These are phyloP conservation scores for Parasteatoda tepidariorum DNA, from an alignment of 1,140 invertebrate genomes.

Conservation along the genomic window DNA sequence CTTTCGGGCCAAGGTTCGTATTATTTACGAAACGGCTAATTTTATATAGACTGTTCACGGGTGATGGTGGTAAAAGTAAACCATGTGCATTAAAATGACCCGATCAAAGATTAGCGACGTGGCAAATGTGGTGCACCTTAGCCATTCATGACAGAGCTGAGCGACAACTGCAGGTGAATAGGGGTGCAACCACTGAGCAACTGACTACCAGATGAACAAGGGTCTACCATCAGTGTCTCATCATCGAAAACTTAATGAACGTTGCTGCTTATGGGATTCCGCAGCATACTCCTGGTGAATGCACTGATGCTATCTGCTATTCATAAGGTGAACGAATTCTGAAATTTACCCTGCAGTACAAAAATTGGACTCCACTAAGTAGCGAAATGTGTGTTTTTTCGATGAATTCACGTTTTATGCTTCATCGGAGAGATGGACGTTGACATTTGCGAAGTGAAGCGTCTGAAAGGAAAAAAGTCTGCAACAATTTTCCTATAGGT, in stretches of 20 bases:
- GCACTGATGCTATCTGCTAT: not conserved
- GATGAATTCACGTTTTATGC: not conserved
- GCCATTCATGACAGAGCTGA: no score
- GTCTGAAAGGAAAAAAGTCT: not conserved
- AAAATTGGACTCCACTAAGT: not conserved
- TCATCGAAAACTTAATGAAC: not conserved
- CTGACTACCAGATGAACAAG: not conserved
- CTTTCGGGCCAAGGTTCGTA: no score
- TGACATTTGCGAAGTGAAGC: not conserved
- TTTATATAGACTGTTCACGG: no score
- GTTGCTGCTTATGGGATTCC: not conserved
- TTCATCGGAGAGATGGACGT: not conserved
- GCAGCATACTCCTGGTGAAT: not conserved
- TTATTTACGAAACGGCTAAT: no score
- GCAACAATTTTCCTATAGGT: not conserved
- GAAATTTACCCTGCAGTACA: not conserved
- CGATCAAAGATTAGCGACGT: not conserved
- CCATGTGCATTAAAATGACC: not conserved
- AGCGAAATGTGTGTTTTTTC: not conserved
- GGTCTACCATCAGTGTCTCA: not conserved
- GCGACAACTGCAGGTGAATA: not conserved
- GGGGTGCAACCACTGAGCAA: not conserved
- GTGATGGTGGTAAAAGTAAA: not conserved
- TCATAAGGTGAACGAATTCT: not conserved
- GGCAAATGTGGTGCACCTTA: not conserved